Conservation (phyloP, 1,140 invertebrate species). For the Drosophila arizonae region DNA sequence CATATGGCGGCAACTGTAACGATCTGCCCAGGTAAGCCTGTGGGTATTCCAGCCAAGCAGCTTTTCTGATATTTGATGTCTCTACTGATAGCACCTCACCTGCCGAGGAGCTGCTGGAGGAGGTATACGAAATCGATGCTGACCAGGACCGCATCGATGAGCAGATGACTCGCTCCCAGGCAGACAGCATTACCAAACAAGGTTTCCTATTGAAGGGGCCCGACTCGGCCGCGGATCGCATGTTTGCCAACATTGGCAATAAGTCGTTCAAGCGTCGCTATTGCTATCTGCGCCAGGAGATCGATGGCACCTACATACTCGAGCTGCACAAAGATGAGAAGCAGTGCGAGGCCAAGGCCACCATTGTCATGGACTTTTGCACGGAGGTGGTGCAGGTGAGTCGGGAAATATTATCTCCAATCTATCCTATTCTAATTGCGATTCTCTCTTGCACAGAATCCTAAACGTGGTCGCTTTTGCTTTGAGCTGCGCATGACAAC, state of each 20-base stretch:
- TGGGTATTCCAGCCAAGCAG: neutral
- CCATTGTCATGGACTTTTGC: slow-evolving; percentile 97
- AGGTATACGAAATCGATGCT: slow-evolving; percentile 93
- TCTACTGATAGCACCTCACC: slow-evolving; percentile 53
- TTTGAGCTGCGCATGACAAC: slow-evolving; percentile 94
- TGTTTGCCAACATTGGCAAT: slow-evolving; percentile 93
- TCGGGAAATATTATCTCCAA: neutral
- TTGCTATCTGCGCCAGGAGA: slow-evolving; percentile 93
- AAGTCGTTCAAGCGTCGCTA: slow-evolving; percentile 96
- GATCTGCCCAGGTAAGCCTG: slow-evolving; percentile 89
- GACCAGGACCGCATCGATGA: slow-evolving; percentile 92
- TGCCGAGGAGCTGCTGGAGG: slow-evolving; percentile 88
- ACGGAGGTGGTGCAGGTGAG: slow-evolving; percentile 92
- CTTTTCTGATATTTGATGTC: neutral
- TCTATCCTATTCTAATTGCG: neutral
- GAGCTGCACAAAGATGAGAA: slow-evolving; percentile 97
- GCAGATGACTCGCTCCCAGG: slow-evolving; percentile 86
- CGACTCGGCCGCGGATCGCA: slow-evolving; percentile 91
- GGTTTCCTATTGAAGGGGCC: slow-evolving; percentile 95
- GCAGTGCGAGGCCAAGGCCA: slow-evolving; percentile 93
- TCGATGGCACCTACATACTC: slow-evolving; percentile 94
- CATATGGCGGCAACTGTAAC: slow-evolving; percentile 92
- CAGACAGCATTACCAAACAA: slow-evolving; percentile 92
- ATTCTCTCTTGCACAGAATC: slow-evolving; percentile 85
- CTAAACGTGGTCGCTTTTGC: slow-evolving; percentile 92